These are phyloP conservation scores for Intellagama lesueurii DNA, from an alignment of 2,797 vertebrate genomes.

Conservation along the genomic window DNA sequence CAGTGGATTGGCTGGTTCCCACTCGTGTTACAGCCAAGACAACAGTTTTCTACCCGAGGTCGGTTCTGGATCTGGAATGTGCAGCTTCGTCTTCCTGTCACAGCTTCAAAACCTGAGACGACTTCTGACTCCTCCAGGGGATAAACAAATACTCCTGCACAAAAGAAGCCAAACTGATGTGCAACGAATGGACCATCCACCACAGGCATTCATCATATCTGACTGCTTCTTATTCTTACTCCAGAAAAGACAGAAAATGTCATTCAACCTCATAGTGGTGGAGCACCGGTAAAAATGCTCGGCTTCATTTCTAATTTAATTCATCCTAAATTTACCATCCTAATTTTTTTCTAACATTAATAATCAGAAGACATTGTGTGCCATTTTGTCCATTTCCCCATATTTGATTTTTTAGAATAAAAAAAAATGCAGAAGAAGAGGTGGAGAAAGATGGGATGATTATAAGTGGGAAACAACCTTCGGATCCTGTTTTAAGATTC, in stretches of 20 bases:
- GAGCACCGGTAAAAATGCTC: not conserved
- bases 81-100: constrained; percentile 83
- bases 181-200: no score
- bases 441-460: not conserved
- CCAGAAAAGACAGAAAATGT: not conserved
- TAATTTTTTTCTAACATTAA: not conserved
- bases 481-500: not conserved
- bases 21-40: constrained; percentile 81
- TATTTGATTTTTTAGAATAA: not conserved
- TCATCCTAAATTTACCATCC: not conserved
- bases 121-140: constrained; percentile 93
- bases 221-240: not conserved
- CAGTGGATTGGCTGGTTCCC: constrained; percentile 79
- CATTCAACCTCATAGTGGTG: not conserved
- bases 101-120: constrained; percentile 90
- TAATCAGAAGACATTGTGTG: not conserved
- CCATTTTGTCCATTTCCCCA: not conserved
- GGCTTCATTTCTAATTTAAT: not conserved
- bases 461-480: no score
- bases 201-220: not conserved
- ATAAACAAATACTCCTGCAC: constrained; percentile 93
- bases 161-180: not conserved
- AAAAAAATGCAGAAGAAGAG: not conserved
- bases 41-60: constrained; percentile 86
- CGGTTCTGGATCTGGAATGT: constrained; percentile 90